Percentiles rank a stretch among this genome's conserved stretches.
These are phyloP conservation scores for Xiphophorus birchmanni DNA, from an alignment of 2,797 vertebrate genomes.

Conservation along the genomic window DNA sequence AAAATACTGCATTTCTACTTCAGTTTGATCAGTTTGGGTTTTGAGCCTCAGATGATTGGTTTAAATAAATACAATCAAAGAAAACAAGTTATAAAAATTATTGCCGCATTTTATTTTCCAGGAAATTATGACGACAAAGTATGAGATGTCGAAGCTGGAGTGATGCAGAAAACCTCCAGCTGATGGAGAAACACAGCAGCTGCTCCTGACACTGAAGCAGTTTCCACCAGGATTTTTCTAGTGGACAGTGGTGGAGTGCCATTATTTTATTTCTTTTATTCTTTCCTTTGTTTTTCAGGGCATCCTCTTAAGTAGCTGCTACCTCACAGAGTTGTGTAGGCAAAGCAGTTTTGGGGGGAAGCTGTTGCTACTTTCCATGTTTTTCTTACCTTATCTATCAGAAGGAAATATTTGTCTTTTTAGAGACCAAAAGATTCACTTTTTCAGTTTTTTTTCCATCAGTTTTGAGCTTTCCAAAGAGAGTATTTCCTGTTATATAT, in stretches of 20 bases:
- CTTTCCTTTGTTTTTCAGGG: constrained; percentile 13
- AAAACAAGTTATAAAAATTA: background rate
- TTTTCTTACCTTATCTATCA: constrained; percentile 27
- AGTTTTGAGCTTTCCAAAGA: constrained; percentile 74
- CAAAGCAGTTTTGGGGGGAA: constrained; percentile 16
- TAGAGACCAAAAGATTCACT: constrained; percentile 32
- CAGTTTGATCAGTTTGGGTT: background rate
- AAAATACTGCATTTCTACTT: background rate
- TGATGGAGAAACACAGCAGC: constrained; percentile 22
- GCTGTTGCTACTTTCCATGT: constrained; percentile 33
- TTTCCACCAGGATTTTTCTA: constrained; percentile 33
- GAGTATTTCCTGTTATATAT: constrained; percentile 64
- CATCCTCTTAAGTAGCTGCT: constrained; percentile 20
- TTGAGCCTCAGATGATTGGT: background rate
- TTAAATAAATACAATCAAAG: background rate
- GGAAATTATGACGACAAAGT: constrained; percentile 92
- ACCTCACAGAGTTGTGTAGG: constrained; percentile 21
- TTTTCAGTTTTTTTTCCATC: constrained; percentile 32
- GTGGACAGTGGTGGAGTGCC: constrained; percentile 32
- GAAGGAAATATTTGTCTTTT: constrained; percentile 30
- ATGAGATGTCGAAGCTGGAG: constrained; percentile 91
- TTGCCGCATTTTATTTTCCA: constrained; percentile 43
- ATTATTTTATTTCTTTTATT: constrained; percentile 20
- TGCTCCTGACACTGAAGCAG: constrained; percentile 32
- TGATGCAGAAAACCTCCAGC: constrained; percentile 58